Conservation (phyloP, 2,797 vertebrate species). For the Staurois parvus region DNA sequence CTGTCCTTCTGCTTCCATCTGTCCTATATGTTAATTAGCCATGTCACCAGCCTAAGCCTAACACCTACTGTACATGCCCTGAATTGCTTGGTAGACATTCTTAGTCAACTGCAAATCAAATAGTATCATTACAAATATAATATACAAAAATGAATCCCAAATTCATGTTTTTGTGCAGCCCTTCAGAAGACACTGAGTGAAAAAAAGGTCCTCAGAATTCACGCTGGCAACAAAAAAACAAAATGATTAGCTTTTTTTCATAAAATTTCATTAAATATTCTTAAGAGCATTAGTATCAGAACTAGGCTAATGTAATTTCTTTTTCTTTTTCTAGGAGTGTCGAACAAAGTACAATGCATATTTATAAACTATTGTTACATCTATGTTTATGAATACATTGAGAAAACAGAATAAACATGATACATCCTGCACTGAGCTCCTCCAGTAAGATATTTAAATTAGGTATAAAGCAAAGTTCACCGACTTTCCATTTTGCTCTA, state of each 20-base stretch:
- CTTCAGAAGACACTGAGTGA: neutral
- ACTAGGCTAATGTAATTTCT: neutral
- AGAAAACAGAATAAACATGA: neutral
- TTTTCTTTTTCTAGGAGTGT: neutral
- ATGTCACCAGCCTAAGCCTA: no score
- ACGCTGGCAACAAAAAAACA: no score
- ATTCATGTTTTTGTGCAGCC: neutral
- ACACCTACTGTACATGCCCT: no score
- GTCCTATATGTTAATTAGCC: no score
- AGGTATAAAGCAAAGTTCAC: neutral
- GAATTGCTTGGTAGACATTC: no score
- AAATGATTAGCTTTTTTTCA: no score
- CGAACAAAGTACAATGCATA: neutral
- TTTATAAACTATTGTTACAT: neutral
- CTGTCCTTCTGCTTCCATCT: no score
- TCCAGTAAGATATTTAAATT: neutral
- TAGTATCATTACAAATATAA: neutral
- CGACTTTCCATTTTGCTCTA: neutral
- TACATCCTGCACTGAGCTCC: neutral
- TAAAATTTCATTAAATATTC: no score
- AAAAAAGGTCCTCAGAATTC: no score
- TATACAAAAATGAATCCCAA: neutral
- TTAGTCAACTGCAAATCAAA: no score
- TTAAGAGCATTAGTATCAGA: neutral
- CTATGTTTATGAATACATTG: neutral